A percentile compares a stretch with the other conserved stretches of the same genome.
Evolutionary conservation across 2,113 vertebrate genomes (phyloP).

Genomic region (Budorcas taxicolor): DNA sequence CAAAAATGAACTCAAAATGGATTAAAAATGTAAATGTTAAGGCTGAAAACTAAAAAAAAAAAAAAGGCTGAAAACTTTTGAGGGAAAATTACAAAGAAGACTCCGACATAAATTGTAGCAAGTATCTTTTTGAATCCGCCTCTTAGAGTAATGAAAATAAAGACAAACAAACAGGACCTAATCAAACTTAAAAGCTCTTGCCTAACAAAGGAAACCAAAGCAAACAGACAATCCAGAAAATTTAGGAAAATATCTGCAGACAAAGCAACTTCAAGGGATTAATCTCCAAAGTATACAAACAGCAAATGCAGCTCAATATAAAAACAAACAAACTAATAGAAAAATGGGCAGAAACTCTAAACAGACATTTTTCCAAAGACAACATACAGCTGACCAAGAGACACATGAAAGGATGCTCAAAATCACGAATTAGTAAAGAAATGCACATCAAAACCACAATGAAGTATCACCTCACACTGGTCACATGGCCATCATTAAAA

Average conservation of each 20-base stretch:
- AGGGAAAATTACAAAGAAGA: neutral
- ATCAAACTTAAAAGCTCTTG: neutral
- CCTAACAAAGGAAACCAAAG: neutral
- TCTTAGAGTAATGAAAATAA: neutral
- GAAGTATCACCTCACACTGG: neutral
- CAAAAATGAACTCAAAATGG: neutral
- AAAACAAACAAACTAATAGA: neutral
- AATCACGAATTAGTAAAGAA: neutral
- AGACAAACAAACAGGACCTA: neutral
- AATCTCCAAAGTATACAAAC: neutral
- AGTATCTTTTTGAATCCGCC: neutral
- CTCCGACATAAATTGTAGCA: neutral
- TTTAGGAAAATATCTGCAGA: neutral
- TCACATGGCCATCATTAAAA: neutral
- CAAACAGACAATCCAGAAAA: neutral
- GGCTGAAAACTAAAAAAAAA: neutral
- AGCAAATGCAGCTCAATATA: neutral
- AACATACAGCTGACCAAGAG: neutral
- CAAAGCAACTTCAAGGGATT: neutral
- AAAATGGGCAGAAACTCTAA: neutral
- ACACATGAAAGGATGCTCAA: neutral
- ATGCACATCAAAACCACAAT: neutral
- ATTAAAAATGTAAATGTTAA: neutral
- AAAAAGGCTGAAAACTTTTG: neutral
- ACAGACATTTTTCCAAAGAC: neutral